A percentile compares a stretch with the other conserved stretches of the same genome.
Conservation (phyloP, 2,797 vertebrate species). For the Arnoldichthys spilopterus region DNA sequence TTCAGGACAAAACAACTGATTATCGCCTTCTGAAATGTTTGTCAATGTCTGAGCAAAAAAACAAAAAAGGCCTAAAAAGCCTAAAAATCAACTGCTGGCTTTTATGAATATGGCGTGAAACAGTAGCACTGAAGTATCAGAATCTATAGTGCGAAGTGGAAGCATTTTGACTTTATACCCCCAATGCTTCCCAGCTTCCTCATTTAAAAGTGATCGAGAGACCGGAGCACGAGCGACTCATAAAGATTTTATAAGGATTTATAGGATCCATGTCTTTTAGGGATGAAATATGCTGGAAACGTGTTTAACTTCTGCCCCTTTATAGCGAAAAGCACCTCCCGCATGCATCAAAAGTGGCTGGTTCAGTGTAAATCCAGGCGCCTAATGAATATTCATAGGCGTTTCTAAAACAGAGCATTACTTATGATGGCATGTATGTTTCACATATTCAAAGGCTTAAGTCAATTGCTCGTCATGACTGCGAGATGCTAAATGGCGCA, state of each 20-base stretch:
- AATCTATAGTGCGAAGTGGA: too few species aligned
- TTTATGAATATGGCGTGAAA: too few species aligned
- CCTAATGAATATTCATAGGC: constrained; percentile 74
- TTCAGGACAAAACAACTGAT: background rate
- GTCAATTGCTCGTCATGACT: constrained; percentile 76
- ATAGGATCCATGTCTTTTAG: background rate
- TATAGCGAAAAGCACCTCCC: constrained; percentile 43
- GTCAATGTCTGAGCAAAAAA: background rate
- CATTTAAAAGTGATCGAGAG: background rate
- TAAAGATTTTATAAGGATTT: background rate
- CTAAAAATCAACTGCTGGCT: too few species aligned
- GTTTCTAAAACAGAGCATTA: constrained; percentile 68
- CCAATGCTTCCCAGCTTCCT: background rate
- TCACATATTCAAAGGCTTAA: constrained; percentile 64
- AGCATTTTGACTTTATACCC: too few species aligned
- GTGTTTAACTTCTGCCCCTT: constrained; percentile 6
- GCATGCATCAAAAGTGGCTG: constrained; percentile 49
- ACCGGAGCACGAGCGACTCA: background rate
- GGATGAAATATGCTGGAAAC: background rate
- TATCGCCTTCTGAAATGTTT: background rate
- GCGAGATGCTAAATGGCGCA: constrained; percentile 74
- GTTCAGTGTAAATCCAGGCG: constrained; percentile 63
- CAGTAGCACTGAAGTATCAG: too few species aligned
- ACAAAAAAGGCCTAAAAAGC: background rate
- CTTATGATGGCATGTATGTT: constrained; percentile 71